Base-by-base conservation (phyloP, 2,113 vertebrate species). In the Neotoma lepida region DNA sequence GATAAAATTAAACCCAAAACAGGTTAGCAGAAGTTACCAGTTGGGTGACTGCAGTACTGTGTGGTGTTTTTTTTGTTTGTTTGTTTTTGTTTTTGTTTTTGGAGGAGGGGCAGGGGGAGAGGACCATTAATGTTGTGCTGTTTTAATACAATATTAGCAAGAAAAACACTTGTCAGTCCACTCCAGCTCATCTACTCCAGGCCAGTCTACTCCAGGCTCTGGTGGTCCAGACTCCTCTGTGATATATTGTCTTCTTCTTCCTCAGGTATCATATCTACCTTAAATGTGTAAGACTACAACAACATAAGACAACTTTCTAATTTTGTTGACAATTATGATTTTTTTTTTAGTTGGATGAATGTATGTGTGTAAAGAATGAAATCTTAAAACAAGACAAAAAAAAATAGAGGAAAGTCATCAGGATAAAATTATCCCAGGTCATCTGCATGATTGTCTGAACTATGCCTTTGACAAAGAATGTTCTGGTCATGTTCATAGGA, bases 131-230 rank as follows among this genome's bases (percentile, higher is more conserved):
- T 81, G 22, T 54, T 12, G 51, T 51, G 18, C 46, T 81, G 1
- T 81, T 41, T 33, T 66, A 82, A 51, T 51, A 61, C 64, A 61
- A 17, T 86, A 92, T 90, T 64, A 73, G 26, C 8, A n/a, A 88
- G 58, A 63, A 44, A 88, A 68, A 87, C 9, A 78, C n/a, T 18
- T 89, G 39, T 88, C 51, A 74, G 88, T n/a, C 78, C 86, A 86
- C 17, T 18, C 9, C 74, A 71, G 41, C 54, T 87, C 44, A 51
- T 84, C 51, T 13, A 51, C 51, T 2, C 51, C 51, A 49, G 46
- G 18, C 9, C 35, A 51, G 9, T 66, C 24, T 61, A 64, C 17
- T 76, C 9, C 26, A 91, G 63, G 51, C 54, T n/a, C 4, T 58
- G 77, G 51, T 94, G 28, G 68, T 81, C 7, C 4, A 77, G 56